Percentiles rank a stretch among this genome's conserved stretches.
phyloP scores from a whole-genome alignment of 2,113 vertebrate species.

The Orthonyx spaldingii region DNA sequence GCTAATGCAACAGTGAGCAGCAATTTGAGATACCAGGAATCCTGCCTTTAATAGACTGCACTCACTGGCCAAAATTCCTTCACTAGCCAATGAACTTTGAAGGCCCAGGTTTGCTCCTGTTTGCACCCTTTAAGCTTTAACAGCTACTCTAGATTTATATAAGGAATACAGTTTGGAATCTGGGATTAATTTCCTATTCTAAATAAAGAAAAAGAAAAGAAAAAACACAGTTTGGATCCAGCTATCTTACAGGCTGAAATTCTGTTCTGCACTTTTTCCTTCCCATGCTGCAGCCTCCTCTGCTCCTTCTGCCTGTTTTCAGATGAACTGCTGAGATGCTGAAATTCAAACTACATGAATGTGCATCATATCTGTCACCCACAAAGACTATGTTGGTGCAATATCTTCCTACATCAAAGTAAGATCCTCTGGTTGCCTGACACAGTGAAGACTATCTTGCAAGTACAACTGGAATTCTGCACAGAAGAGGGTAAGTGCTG shows the following conservation, averaged over 20 bases:
- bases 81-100: not conserved
- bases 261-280: not conserved
- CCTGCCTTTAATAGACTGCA: not conserved
- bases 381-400: not conserved
- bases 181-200: not conserved
- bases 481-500: not conserved
- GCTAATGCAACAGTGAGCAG: not conserved
- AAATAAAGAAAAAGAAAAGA: not conserved
- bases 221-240: not conserved
- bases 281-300: not conserved
- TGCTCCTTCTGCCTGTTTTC: not conserved
- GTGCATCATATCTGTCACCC: not conserved
- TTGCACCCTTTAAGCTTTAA: not conserved
- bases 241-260: not conserved
- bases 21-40: not conserved
- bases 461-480: not conserved
- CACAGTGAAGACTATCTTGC: not conserved
- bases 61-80: not conserved
- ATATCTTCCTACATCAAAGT: not conserved
- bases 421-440: not conserved
- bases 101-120: not conserved
- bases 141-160: not conserved
- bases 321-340: constrained; percentile 4
- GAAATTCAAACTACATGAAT: constrained; percentile 10
- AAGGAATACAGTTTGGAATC: not conserved